Evolutionary conservation across 2,113 vertebrate genomes (phyloP), one percentile per base, ranked within the genome.

Genomic region (Beaufortia kweichowensis): DNA sequence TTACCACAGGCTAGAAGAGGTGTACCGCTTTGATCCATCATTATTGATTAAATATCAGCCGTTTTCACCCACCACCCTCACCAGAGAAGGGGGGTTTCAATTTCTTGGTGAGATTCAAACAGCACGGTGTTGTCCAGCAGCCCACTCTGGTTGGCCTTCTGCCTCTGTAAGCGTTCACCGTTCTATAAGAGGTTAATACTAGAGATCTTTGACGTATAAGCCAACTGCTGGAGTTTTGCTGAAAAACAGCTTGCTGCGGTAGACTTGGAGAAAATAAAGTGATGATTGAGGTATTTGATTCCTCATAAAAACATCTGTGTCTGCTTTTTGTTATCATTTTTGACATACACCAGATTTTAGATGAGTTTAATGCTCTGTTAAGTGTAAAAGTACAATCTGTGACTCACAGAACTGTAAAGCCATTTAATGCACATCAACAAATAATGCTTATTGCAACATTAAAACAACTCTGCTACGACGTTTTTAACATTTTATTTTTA

Each of bases 41-140:
- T 81, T 84, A 91, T 89, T 55, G 88, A 92, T 90, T 87, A 84
- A 76, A 83, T 86, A 85, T 90, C 88, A 84, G 79, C 75, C 57
- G 76, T 84, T 53, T 85, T 70, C 14, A 67, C 66, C 2, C 1
- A 68, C 23, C 79, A 83, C 85, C 84, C 83, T 76, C 83, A 82
- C 84, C 28, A 53, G 48, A 19, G 26, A 61, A 57, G n/a, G 17
- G 48, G 12, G 67, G 31, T 60, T 56, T 43, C 7, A 33, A 64
- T 71, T 66, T 48, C 28, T 79, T 50, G 23, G 53, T 10, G 60
- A 23, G 57, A 71, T 21, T 62, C 59, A 55, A 23, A n/a, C 23
- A 24, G 63, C 56, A 9, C 69, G 29, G 35, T 10, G 17, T 28
- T 29, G 43, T 56, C n/a, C 33, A 7, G 24, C 23, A 39, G 53